Conservation (phyloP, 2,113 vertebrate genomes). For the Melanerpes formicivorus region DNA sequence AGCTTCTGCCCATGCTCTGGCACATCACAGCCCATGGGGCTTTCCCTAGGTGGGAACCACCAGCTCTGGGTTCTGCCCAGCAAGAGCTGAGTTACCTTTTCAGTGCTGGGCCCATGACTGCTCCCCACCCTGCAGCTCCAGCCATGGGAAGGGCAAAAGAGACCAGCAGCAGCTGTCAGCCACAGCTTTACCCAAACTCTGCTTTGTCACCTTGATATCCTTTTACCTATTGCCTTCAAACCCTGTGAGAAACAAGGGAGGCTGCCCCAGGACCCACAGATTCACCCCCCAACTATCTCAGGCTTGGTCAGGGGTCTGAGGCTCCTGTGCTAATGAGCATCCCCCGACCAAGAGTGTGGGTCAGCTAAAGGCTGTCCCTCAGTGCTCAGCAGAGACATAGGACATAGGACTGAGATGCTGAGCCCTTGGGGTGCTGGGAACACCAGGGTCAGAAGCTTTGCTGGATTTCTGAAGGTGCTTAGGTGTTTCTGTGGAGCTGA, state of each 20-base stretch:
- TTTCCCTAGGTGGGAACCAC: background rate
- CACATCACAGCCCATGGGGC: background rate
- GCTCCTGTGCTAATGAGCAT: background rate
- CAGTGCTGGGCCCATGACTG: background rate
- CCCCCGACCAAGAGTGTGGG: background rate
- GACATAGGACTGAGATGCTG: background rate
- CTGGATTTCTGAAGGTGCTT: background rate
- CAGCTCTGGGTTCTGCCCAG: background rate
- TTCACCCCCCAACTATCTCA: background rate
- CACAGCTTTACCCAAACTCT: background rate
- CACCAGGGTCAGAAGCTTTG: background rate
- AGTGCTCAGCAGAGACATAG: background rate
- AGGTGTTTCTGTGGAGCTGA: background rate
- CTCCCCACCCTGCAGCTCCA: background rate
- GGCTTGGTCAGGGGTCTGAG: background rate
- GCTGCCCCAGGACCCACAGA: background rate
- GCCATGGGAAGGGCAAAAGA: fast-evolving
- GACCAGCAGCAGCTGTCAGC: background rate
- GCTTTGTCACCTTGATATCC: background rate
- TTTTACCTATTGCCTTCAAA: background rate
- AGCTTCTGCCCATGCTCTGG: background rate
- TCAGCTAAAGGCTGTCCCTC: background rate
- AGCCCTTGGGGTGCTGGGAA: background rate
- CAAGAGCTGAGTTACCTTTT: background rate
- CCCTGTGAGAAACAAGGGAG: background rate